These are phyloP conservation scores for Pelodiscus sinensis DNA, from an alignment of 2,113 vertebrate genomes.

Conservation along the genomic window DNA sequence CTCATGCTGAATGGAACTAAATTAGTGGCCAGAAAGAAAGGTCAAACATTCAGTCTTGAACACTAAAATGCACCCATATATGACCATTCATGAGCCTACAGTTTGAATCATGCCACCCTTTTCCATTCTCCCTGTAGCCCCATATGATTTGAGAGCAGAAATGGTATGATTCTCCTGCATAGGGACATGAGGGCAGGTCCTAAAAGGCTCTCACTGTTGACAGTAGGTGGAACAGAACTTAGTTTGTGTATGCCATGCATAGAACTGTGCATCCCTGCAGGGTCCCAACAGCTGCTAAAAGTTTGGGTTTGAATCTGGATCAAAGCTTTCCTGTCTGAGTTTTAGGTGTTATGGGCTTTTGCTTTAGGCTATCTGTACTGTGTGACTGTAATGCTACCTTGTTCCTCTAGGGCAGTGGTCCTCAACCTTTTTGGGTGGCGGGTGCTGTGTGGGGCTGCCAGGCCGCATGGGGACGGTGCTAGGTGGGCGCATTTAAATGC, in stretches of 20 bases:
- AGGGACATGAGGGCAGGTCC: too few relatives aligned
- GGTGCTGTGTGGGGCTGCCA: too few relatives aligned
- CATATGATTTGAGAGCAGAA: neutral
- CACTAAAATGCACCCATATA: neutral
- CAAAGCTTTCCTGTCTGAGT: neutral
- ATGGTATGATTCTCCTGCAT: fast-evolving
- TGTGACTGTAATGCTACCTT: neutral
- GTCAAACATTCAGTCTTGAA: neutral
- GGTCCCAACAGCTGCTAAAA: neutral
- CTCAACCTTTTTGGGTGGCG: too few relatives aligned
- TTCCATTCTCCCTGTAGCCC: neutral
- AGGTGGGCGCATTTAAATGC: too few relatives aligned
- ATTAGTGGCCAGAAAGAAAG: neutral
- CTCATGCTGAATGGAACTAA: neutral
- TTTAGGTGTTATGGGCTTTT: neutral
- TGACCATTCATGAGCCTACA: neutral
- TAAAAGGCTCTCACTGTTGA: neutral
- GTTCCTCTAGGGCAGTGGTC: neutral
- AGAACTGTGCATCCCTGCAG: neutral
- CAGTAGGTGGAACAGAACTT: neutral
- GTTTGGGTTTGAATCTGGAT: neutral
- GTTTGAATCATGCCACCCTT: neutral
- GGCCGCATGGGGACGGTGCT: too few relatives aligned
- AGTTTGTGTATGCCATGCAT: neutral
- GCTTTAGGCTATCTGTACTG: neutral